Evolutionary conservation across 1,140 invertebrate genomes (phyloP).

Genomic region (Zaprionus tsacasi): DNA sequence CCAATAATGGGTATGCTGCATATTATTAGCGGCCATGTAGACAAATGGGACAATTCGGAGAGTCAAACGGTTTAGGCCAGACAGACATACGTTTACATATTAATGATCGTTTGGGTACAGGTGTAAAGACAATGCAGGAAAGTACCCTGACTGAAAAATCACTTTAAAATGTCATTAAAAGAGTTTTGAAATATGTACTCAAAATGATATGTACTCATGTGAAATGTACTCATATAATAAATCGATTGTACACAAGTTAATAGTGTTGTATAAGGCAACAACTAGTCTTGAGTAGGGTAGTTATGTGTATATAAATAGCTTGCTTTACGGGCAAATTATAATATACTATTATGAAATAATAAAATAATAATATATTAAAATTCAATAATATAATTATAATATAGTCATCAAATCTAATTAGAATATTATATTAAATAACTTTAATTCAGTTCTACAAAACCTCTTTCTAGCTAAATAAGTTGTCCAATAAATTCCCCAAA

Average conservation of each 20-base stretch:
- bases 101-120: slow-evolving; percentile 7
- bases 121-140: slow-evolving; percentile 21
- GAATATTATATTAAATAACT: too few species aligned
- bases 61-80: not conserved
- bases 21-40: slow-evolving; percentile 34
- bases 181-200: not conserved
- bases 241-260: not conserved
- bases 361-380: too few species aligned
- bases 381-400: too few species aligned
- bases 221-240: not conserved
- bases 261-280: too few species aligned
- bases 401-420: too few species aligned
- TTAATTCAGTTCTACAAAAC: too few species aligned
- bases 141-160: not conserved
- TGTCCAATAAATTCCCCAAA: not conserved
- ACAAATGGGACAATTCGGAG: slow-evolving; percentile 11
- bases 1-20: slow-evolving; percentile 9
- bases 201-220: not conserved
- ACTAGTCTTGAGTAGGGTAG: too few species aligned
- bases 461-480: not conserved
- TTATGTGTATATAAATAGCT: not conserved
- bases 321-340: not conserved
- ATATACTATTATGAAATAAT: too few species aligned
- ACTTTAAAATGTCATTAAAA: not conserved
- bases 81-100: slow-evolving; percentile 1